Evolutionary conservation across 37 sponge, comb jelly and placozoan genomes (phyloP), one percentile per base, ranked within the genome.

Genomic region (Lycopodina hypogea): DNA sequence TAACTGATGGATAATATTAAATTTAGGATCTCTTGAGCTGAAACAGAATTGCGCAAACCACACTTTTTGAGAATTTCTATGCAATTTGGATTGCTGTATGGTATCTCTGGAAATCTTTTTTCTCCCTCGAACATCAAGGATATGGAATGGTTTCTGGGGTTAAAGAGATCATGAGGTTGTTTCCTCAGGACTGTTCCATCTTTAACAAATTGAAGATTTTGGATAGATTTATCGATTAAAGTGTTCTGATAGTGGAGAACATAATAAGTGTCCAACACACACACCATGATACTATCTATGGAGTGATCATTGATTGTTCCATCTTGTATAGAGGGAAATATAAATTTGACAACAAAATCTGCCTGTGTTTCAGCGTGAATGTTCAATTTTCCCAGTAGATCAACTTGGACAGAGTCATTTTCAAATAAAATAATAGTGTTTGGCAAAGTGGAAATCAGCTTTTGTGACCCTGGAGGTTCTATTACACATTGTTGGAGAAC

Each of bases 41-140:
- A 68, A 0, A 81, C 81, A 52, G 69, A 34, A 0, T 36, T 24
- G 6, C 53, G 56, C 62, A 87, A 30, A 21, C 76, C 76, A 76
- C 81, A 81, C 6, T 0, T 19, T 58, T 41, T 35, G 15, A 78
- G 39, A 64, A 53, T 24, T 12, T 67, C 9, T 22, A 78, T 2
- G n/a, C 34, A 60, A 56, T 42, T 75, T 40, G 28, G 8, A 2
- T 22, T 19, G 38, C 45, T 18, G 36, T 78, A 87, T 34, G 81
- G 81, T 26, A 41, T 36, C 22, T 17, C 3, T 23, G 87, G 87
- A 81, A 87, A 87, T n/a, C 80, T 81, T 29, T 40, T 52, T 60
- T 87, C 87, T 19, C 68, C 68, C 12, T 56, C 56, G 62, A 33
- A 87, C n/a, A 87, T 76, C 39, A 28, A 41, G 18, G 3, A 0